These are phyloP conservation scores for Lapara coniferarum DNA, from an alignment of 2,888 invertebrate genomes.

Conservation along the genomic window DNA sequence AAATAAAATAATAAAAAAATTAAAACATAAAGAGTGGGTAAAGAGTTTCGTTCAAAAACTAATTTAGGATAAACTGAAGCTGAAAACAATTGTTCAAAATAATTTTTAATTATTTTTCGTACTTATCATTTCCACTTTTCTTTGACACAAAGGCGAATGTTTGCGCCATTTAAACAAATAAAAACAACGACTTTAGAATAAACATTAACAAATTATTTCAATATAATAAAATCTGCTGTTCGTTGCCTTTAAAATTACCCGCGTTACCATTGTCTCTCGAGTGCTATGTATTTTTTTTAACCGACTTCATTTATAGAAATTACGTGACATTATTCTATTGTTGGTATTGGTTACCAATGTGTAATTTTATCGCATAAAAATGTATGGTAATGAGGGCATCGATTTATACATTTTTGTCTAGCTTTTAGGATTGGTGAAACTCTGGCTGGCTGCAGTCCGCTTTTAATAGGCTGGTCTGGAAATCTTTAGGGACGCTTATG, in stretches of 20 bases:
- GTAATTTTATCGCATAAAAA: too few relatives aligned
- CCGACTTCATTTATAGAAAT: too few relatives aligned
- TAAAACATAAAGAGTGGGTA: slow-evolving; percentile 12
- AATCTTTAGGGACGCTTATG: too few relatives aligned
- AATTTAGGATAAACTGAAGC: slow-evolving; percentile 21
- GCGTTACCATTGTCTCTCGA: neutral
- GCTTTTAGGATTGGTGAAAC: too few relatives aligned
- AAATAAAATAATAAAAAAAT: neutral
- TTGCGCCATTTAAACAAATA: slow-evolving; percentile 21
- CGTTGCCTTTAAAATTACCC: neutral
- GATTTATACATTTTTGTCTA: too few relatives aligned
- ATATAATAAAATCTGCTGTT: slow-evolving; percentile 25
- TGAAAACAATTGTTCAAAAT: slow-evolving; percentile 11
- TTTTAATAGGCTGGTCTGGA: too few relatives aligned
- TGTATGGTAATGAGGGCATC: too few relatives aligned
- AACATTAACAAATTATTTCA: slow-evolving; percentile 21
- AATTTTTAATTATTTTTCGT: slow-evolving; percentile 16
- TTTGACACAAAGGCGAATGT: slow-evolving; percentile 26
- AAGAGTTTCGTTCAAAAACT: slow-evolving; percentile 11
- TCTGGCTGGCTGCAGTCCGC: too few relatives aligned
- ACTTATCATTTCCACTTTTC: neutral
- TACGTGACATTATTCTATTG: too few relatives aligned
- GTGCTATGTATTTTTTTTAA: neutral
- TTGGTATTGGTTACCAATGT: too few relatives aligned
- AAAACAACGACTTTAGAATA: slow-evolving; percentile 20